Conservation (phyloP, 1,140 invertebrate genomes). For the Calosoma granatense region DNA sequence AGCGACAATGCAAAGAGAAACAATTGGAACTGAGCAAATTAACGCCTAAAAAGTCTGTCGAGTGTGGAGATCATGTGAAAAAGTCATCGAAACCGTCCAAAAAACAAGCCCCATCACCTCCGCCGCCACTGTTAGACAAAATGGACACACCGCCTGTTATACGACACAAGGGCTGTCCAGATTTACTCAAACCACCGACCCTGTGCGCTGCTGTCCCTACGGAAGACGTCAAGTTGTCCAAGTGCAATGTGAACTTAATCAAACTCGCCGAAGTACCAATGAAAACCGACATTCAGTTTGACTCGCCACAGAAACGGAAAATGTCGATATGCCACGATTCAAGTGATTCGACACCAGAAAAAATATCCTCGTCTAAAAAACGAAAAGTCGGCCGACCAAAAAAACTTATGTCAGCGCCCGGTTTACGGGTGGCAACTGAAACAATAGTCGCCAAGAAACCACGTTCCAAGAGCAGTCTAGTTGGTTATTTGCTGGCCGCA, state of each 20-base stretch:
- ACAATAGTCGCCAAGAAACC: conserved; percentile 75
- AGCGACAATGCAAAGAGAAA: conserved; percentile 71
- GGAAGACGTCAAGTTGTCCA: conserved; percentile 13
- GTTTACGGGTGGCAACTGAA: conserved; percentile 48
- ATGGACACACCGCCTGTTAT: conserved; percentile 22
- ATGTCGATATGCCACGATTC: background rate
- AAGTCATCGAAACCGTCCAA: conserved; percentile 22
- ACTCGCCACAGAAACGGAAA: background rate
- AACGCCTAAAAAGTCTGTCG: conserved; percentile 41
- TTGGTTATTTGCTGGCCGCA: conserved; percentile 50
- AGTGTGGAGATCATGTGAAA: conserved; percentile 31
- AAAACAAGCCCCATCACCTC: conserved; percentile 15
- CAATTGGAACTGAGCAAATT: conserved; percentile 68
- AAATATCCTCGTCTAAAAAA: conserved; percentile 58
- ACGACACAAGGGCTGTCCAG: conserved; percentile 17
- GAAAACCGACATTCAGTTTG: background rate
- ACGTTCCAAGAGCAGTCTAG: conserved; percentile 47
- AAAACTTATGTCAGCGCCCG: conserved; percentile 54
- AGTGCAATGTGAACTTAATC: conserved; percentile 10
- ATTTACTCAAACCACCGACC: conserved; percentile 34
- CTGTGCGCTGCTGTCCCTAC: conserved; percentile 20
- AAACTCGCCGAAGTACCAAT: background rate
- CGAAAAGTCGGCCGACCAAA: conserved; percentile 73
- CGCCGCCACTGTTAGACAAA: conserved; percentile 33
- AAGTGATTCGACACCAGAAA: conserved; percentile 21